Conservation (phyloP, 2,113 vertebrate genomes). For the Psammodynastes pulverulentus region DNA sequence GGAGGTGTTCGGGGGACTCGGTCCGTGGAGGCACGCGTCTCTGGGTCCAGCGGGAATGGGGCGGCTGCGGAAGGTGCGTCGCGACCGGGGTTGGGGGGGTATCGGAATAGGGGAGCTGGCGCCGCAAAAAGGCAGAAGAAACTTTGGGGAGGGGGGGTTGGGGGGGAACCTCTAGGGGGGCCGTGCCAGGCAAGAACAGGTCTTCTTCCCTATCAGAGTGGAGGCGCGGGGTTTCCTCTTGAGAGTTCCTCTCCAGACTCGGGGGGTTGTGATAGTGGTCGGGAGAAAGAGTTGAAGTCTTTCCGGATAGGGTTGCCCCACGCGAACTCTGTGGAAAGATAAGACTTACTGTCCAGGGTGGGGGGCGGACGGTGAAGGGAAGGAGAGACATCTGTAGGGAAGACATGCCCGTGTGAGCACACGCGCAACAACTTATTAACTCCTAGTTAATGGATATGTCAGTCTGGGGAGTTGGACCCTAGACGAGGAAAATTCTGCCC, state of each 20-base stretch:
- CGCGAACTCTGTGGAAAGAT: neutral
- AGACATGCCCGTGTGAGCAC: no score
- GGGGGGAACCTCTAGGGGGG: neutral
- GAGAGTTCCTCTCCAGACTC: neutral
- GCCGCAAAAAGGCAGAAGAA: neutral
- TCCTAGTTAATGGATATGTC: neutral
- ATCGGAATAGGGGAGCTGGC: neutral
- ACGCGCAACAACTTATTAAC: neutral
- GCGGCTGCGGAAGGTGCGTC: neutral
- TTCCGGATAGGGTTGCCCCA: neutral
- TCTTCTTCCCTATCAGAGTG: neutral
- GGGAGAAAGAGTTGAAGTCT: neutral
- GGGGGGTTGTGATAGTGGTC: accelerated
- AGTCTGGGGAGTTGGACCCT: neutral
- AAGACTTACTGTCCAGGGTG: no score
- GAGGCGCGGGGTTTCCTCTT: neutral
- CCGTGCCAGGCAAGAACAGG: neutral
- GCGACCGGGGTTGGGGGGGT: no score
- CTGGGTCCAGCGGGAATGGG: neutral
- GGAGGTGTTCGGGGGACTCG: neutral
- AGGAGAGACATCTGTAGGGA: neutral
- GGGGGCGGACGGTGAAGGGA: accelerated
- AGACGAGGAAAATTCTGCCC: neutral
- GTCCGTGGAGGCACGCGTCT: neutral
- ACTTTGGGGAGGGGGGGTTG: neutral